Base-by-base conservation (phyloP, 2,113 vertebrate species). In the Phylloscopus trochilus region DNA sequence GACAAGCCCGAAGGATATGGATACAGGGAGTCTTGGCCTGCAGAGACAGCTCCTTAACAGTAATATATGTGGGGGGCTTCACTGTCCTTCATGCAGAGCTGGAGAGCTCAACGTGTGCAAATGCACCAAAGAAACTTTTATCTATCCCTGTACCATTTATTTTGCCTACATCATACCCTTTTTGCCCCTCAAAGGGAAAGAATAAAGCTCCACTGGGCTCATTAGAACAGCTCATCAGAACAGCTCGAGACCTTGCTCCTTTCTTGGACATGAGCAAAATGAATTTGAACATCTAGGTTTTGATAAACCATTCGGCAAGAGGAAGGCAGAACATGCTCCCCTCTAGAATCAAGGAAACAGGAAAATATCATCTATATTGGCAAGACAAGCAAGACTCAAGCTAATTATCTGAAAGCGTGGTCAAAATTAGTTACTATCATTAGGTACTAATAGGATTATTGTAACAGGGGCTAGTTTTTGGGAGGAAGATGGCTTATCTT, bases 171-270 rank as follows among this genome's bases (percentile, higher is more conserved):
- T 19, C 30, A 18, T 2, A 55, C 1, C 5, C 9, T 11, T 56
- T 46, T 47, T 39, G 21, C 16, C 35, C 17, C 46, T 60, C 44
- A 60, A 56, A 75, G 6, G 11, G 19, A 74, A 70, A 68, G 12
- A 53, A 30, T 5, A 68, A 33, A 55, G n/a, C 17, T 33, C 6
- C 43, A 10, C 17, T 20, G 1, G n/a, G 37, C 41, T 80, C 28
- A 6, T 23, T 2, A 43, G 20, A 1, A 2, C 3, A 28, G 30
- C 22, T 79, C 35, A 7, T 22, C 2, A 41, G 21, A 1, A 2
- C 3, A 33, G 31, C 49, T 68, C 33, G 37, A 41, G n/a, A 80
- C 19, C 10, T 83, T 30, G 5, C 21, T 72, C 35, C 8, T 76
- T 68, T 68, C 79, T 60, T 28, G 19, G 28, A 49, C 12, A 7